phyloP scores from a whole-genome alignment of 2,113 vertebrate species.

The Tichodroma muraria region DNA sequence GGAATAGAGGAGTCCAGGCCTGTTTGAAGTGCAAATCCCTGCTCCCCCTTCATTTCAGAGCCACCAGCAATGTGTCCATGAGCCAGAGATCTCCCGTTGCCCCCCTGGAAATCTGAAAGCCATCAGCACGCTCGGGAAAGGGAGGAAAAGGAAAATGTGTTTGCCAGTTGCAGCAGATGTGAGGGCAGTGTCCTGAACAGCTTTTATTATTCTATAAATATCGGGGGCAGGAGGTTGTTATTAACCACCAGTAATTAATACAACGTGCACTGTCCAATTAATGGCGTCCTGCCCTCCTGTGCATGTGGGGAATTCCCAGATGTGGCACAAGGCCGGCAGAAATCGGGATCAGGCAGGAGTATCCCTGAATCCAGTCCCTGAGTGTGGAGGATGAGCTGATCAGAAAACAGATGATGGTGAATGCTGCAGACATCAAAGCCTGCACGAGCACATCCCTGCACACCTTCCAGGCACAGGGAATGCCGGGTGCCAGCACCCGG shows the following conservation, averaged over 20 bases:
- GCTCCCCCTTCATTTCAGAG: neutral
- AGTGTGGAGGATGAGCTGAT: neutral
- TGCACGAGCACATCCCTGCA: neutral
- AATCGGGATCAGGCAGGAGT: neutral
- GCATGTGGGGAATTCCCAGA: conserved; percentile 6
- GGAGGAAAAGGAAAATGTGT: conserved; percentile 53
- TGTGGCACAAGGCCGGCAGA: neutral
- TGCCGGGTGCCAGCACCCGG: neutral
- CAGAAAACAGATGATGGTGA: neutral
- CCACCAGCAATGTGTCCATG: neutral
- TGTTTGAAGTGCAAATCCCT: conserved; percentile 18
- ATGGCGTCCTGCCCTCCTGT: neutral
- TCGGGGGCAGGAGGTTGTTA: conserved; percentile 50
- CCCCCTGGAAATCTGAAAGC: conserved; percentile 45
- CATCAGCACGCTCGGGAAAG: conserved; percentile 43
- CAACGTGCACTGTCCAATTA: conserved; percentile 53
- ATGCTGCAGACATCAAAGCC: conserved; percentile 24
- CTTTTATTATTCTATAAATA: conserved; percentile 63
- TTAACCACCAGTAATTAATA: conserved; percentile 60
- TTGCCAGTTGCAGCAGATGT: conserved; percentile 62
- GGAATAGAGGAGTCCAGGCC: neutral
- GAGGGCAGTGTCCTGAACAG: conserved; percentile 21
- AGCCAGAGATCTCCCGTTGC: neutral
- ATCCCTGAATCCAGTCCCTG: neutral
- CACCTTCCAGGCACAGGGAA: neutral